These are phyloP conservation scores for Kryptolebias marmoratus DNA, from an alignment of 2,113 vertebrate species.

Conservation along the genomic window DNA sequence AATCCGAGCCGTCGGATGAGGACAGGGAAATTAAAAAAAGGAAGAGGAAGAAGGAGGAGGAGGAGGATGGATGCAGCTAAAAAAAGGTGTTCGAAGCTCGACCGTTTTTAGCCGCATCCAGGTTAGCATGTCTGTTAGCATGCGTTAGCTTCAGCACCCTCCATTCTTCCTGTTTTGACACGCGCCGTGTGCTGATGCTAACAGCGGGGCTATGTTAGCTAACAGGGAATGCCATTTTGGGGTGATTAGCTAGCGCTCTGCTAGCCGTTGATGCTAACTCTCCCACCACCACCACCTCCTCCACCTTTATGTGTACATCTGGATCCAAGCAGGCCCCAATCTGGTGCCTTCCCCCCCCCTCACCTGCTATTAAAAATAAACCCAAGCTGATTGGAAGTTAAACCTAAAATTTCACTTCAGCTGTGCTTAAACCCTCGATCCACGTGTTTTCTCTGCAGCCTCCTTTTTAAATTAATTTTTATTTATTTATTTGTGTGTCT, in stretches of 20 bases:
- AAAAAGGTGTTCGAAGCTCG: conserved; percentile 30
- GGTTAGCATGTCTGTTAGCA: conserved; percentile 1
- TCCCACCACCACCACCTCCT: not conserved
- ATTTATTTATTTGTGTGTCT: conserved; percentile 21
- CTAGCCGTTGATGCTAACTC: conserved; percentile 29
- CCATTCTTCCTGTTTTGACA: not conserved
- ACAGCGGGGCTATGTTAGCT: conserved; percentile 54
- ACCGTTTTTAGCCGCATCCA: conserved; percentile 31
- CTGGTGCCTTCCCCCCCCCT: not conserved
- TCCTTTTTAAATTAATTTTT: conserved; percentile 21
- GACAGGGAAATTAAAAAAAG: not conserved
- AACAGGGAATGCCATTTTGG: conserved; percentile 27
- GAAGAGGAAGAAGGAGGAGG: conserved; percentile 7
- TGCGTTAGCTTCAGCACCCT: not conserved
- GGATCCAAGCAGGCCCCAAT: not conserved
- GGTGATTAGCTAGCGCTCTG: conserved; percentile 8
- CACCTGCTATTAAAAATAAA: not conserved
- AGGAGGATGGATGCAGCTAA: conserved; percentile 48
- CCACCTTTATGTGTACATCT: not conserved
- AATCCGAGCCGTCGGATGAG: conserved; percentile 21
- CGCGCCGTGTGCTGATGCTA: conserved; percentile 53
- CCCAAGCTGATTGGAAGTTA: not conserved
- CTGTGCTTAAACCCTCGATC: conserved; percentile 49
- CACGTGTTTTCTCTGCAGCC: conserved; percentile 57
- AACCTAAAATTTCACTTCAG: conserved; percentile 49